Conservation (phyloP, 2,113 vertebrate genomes). For the Rhinichthys klamathensis region DNA sequence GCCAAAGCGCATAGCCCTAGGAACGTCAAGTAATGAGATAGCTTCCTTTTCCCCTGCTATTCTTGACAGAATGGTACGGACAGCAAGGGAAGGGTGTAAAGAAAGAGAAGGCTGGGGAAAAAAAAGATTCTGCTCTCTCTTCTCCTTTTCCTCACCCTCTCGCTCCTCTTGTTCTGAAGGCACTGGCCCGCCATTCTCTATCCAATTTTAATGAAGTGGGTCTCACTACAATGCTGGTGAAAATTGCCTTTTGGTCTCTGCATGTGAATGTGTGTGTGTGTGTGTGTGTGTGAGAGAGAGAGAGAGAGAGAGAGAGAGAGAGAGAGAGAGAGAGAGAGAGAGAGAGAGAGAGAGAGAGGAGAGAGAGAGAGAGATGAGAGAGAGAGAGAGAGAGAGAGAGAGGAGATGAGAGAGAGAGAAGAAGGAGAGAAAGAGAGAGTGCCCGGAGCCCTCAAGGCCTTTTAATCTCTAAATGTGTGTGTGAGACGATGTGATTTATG, state of each 20-base stretch:
- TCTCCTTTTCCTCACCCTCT: slow-evolving; percentile 56
- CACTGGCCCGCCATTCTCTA: slow-evolving; percentile 52
- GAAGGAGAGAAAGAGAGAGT: neutral
- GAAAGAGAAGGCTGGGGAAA: slow-evolving; percentile 39
- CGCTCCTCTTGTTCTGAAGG: slow-evolving; percentile 59
- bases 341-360: neutral
- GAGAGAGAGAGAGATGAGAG: neutral
- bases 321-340: neutral
- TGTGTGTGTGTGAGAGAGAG: neutral
- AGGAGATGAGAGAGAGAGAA: too few relatives aligned
- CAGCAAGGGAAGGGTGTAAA: slow-evolving; percentile 23
- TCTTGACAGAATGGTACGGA: slow-evolving; percentile 24
- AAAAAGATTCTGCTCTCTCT: slow-evolving; percentile 52
- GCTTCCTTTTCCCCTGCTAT: slow-evolving; percentile 21
- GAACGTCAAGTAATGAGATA: slow-evolving; percentile 41
- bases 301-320: too few relatives aligned
- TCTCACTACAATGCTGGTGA: slow-evolving; percentile 69
- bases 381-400: neutral
- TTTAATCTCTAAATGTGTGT: slow-evolving; percentile 34
- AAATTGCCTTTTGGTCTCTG: slow-evolving; percentile 71
- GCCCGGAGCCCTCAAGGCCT: slow-evolving; percentile 28
- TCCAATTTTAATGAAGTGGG: slow-evolving; percentile 72
- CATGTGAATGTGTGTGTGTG: slow-evolving; percentile 53
- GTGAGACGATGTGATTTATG: slow-evolving; percentile 22
- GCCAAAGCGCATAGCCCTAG: slow-evolving; percentile 24